Evolutionary conservation across 1,140 invertebrate genomes (phyloP).

Genomic region (Halesus radiatus): DNA sequence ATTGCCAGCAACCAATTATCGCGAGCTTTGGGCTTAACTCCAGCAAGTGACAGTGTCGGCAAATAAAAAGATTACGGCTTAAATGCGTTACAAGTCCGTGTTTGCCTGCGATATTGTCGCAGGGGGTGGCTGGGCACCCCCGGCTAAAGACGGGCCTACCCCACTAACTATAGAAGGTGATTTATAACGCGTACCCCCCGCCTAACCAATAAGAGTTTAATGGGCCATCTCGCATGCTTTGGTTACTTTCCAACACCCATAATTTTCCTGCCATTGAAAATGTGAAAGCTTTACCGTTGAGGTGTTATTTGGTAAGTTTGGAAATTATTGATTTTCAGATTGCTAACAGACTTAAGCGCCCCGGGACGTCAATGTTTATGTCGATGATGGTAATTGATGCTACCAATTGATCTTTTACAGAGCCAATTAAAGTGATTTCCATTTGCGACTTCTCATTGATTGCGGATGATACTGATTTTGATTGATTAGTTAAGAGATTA

Average conservation of each 20-base stretch:
- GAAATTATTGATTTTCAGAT: too few species aligned
- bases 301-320: too few species aligned
- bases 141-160: constrained; percentile 18
- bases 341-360: too few species aligned
- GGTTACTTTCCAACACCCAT: constrained; percentile 55
- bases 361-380: too few species aligned
- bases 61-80: constrained; percentile 58
- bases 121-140: constrained; percentile 12
- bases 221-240: constrained; percentile 55
- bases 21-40: neutral
- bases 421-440: too few species aligned
- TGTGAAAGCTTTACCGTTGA: neutral
- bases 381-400: too few species aligned
- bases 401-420: too few species aligned
- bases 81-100: constrained; percentile 56
- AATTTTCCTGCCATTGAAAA: constrained; percentile 42
- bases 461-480: too few species aligned
- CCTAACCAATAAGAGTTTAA: constrained; percentile 55
- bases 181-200: constrained; percentile 48
- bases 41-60: constrained; percentile 36
- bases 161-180: constrained; percentile 43
- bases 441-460: too few species aligned
- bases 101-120: constrained; percentile 51
- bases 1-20: constrained; percentile 20
- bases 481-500: too few species aligned